phyloP scores from a whole-genome alignment of 1,140 invertebrate genomes.

The Atta cephalotes region DNA sequence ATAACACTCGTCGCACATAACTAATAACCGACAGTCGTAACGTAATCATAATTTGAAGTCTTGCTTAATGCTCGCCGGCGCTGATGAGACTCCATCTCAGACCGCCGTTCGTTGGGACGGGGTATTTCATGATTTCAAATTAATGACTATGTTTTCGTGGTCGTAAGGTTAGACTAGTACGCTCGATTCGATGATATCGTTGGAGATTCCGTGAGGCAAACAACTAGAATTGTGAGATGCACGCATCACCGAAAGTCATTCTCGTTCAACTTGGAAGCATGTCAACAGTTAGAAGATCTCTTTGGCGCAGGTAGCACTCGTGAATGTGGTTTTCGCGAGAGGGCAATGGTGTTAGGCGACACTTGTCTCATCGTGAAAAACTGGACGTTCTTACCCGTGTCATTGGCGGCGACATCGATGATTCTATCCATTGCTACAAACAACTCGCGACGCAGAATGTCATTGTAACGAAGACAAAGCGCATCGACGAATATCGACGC shows the following conservation, averaged over 20 bases:
- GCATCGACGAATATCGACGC: conserved; percentile 66
- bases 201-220: neutral
- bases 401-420: conserved; percentile 70
- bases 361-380: conserved; percentile 82
- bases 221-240: conserved; percentile 6
- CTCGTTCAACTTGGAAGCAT: conserved; percentile 51
- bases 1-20: conserved; percentile 64
- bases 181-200: neutral
- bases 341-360: conserved; percentile 79
- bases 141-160: conserved; percentile 29
- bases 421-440: neutral
- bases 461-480: conserved; percentile 20
- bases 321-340: conserved; percentile 78
- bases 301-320: conserved; percentile 65
- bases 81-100: conserved; percentile 12
- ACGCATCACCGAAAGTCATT: conserved; percentile 57
- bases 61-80: conserved; percentile 48
- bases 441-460: neutral
- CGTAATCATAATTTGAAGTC: conserved; percentile 53
- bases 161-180: neutral
- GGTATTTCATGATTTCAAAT: conserved; percentile 33
- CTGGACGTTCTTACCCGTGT: conserved; percentile 75
- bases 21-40: conserved; percentile 73
- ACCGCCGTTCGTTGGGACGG: neutral
- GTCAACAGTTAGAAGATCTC: conserved; percentile 49